Percentiles rank a stretch among this genome's conserved stretches.
These are phyloP conservation scores for Catostomus latipinnis DNA, from an alignment of 2,797 vertebrate species.

Conservation along the genomic window DNA sequence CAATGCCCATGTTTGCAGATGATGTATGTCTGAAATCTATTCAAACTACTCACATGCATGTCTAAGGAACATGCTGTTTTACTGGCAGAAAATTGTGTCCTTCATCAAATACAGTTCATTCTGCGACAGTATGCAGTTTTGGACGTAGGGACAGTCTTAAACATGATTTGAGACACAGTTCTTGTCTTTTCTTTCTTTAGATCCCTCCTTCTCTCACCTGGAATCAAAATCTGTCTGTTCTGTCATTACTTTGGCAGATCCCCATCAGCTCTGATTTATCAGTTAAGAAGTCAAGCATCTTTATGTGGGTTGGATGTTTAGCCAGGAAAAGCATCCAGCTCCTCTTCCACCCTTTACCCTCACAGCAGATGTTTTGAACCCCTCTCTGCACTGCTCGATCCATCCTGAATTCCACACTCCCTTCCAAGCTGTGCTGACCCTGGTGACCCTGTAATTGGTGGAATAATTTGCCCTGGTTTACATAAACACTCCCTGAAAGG, in stretches of 20 bases:
- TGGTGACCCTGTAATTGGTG: slow-evolving; percentile 59
- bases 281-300: slow-evolving; percentile 70
- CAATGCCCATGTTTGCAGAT: no score
- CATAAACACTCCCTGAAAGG: slow-evolving; percentile 63
- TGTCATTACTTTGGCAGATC: slow-evolving; percentile 57
- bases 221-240: slow-evolving; percentile 45
- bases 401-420: slow-evolving; percentile 32
- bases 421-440: slow-evolving; percentile 53
- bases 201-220: slow-evolving; percentile 58
- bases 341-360: slow-evolving; percentile 69
- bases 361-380: slow-evolving; percentile 72
- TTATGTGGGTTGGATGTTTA: slow-evolving; percentile 67
- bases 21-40: no score
- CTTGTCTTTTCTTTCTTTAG: slow-evolving; percentile 53
- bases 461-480: slow-evolving; percentile 62
- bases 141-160: no score
- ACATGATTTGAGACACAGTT: background rate
- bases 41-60: no score
- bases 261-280: slow-evolving; percentile 67
- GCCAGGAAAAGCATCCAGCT: slow-evolving; percentile 67
- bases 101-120: no score
- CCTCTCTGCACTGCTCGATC: slow-evolving; percentile 8
- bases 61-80: no score
- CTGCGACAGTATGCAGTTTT: no score
- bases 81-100: no score